Evolutionary conservation across 2,797 vertebrate species (phyloP).

Genomic region (Pseudomugil tenellus): DNA sequence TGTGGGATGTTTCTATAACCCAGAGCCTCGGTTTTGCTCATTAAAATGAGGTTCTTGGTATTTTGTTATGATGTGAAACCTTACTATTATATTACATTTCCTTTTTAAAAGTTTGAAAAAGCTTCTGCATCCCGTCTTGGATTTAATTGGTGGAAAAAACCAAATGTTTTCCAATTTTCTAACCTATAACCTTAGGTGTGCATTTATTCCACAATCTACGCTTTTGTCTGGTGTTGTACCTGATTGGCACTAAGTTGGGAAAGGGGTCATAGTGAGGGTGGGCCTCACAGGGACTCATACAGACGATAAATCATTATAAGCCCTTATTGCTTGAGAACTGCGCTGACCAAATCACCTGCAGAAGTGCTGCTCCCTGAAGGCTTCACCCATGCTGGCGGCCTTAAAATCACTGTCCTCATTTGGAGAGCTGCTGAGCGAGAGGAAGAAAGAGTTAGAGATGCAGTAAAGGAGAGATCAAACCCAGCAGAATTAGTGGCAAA

Average conservation of each 20-base stretch:
- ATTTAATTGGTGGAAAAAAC: slow-evolving; percentile 6
- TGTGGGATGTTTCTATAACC: background rate
- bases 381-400: slow-evolving; percentile 19
- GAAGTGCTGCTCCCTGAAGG: slow-evolving; percentile 50
- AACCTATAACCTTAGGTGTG: background rate
- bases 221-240: slow-evolving; percentile 27
- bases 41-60: background rate
- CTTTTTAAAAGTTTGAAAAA: background rate
- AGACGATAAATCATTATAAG: slow-evolving; percentile 55
- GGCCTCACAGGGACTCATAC: slow-evolving; percentile 47
- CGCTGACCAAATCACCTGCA: slow-evolving; percentile 55
- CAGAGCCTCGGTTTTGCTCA: background rate
- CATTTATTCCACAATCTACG: background rate
- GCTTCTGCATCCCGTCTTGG: background rate
- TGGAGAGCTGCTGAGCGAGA: slow-evolving; percentile 20
- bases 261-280: slow-evolving; percentile 54
- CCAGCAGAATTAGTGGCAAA: slow-evolving; percentile 17
- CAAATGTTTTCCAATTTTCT: background rate
- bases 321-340: slow-evolving; percentile 35
- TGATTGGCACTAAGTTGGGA: slow-evolving; percentile 26
- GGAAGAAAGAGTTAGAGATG: background rate
- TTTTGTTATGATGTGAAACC: background rate
- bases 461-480: slow-evolving; percentile 22
- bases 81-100: background rate
- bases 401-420: slow-evolving; percentile 55